Evolutionary conservation across 2,888 invertebrate species (phyloP).

Genomic region (Uloborus plumipes): DNA sequence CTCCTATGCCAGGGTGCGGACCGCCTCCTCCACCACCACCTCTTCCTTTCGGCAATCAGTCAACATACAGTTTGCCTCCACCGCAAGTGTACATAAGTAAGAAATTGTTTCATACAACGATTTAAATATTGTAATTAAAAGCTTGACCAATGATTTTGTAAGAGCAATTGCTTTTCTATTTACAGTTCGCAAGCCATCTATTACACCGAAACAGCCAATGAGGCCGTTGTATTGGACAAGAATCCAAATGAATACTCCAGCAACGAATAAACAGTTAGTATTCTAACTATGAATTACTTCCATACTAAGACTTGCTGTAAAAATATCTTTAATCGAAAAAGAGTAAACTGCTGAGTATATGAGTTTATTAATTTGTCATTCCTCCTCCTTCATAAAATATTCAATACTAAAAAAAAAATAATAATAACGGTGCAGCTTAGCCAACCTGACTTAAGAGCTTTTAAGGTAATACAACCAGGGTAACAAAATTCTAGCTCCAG

Average conservation of each 20-base stretch:
- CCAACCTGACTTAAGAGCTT: too few species aligned
- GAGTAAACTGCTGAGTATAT: too few species aligned
- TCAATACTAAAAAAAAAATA: too few species aligned
- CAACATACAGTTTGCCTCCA: constrained; percentile 70
- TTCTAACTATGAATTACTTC: neutral
- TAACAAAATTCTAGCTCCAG: too few species aligned
- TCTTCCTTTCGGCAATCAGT: constrained; percentile 28
- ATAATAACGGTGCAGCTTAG: too few species aligned
- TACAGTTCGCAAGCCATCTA: constrained; percentile 61
- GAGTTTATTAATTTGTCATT: too few species aligned
- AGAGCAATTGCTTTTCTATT: neutral
- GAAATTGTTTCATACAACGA: neutral
- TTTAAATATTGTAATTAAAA: neutral
- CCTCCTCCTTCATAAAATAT: too few species aligned
- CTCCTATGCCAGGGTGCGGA: constrained; percentile 46
- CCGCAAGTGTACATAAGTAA: constrained; percentile 65
- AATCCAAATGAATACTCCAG: constrained; percentile 74
- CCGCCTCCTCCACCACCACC: constrained; percentile 30
- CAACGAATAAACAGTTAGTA: constrained; percentile 41
- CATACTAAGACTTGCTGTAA: neutral
- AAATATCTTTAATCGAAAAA: too few species aligned
- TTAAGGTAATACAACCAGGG: too few species aligned
- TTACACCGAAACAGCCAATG: constrained; percentile 87
- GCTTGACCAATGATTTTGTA: neutral
- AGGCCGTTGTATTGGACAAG: constrained; percentile 96